Evolutionary conservation across 64 coral and sea anemone genomes (phyloP).

Genomic region (Catalaphyllia jardinei): DNA sequence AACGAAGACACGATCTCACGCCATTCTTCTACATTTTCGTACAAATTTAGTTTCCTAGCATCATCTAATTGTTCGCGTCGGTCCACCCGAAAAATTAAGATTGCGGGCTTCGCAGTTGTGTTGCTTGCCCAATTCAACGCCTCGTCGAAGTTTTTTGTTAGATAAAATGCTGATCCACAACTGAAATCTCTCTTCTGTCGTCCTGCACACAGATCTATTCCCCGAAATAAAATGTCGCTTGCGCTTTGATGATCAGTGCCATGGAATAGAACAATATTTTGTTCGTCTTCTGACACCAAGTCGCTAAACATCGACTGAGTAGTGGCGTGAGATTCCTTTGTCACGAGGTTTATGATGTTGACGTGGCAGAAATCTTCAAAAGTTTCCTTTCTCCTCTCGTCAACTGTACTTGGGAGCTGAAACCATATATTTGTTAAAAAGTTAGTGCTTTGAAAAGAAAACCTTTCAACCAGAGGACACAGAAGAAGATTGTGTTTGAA

Average conservation of each 20-base stretch:
- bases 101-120: constrained; percentile 58
- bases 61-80: not conserved
- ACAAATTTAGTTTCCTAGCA: not conserved
- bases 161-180: constrained; percentile 70
- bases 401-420: not conserved
- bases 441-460: not conserved
- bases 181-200: constrained; percentile 71
- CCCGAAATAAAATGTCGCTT: constrained; percentile 35
- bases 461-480: not conserved
- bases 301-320: not conserved
- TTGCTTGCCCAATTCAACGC: constrained; percentile 32
- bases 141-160: constrained; percentile 21
- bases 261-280: constrained; percentile 46
- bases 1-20: constrained; percentile 33
- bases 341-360: constrained; percentile 27
- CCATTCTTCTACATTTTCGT: constrained; percentile 16
- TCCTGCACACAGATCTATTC: constrained; percentile 53
- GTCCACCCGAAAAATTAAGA: constrained; percentile 54
- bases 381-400: not conserved
- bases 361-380: not conserved
- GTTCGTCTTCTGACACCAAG: not conserved
- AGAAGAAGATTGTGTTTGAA: constrained; percentile 30
- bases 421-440: constrained; percentile 11
- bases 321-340: not conserved
- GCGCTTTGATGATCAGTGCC: constrained; percentile 82